Percentiles rank a stretch among this genome's conserved stretches.
These are phyloP conservation scores for Sinocyclocheilus anophthalmus DNA, from an alignment of 2,113 vertebrate species.

Conservation along the genomic window DNA sequence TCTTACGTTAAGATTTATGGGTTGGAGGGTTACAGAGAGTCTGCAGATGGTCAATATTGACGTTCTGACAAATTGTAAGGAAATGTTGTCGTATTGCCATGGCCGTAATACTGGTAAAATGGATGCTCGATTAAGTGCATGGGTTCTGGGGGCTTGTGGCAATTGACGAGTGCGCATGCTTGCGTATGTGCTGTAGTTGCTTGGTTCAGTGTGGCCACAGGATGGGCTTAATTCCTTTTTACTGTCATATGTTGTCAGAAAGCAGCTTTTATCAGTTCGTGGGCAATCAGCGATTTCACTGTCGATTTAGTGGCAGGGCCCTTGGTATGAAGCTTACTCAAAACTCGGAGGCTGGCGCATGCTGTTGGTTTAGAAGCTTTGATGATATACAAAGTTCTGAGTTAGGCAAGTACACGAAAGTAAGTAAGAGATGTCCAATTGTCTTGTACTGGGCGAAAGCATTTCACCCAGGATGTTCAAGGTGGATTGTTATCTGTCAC, in stretches of 20 bases:
- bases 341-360: background rate
- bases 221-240: too few species aligned
- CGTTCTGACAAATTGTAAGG: too few species aligned
- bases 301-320: too few species aligned
- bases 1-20: background rate
- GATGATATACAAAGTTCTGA: background rate
- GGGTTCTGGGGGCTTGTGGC: too few species aligned
- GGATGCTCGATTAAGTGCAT: background rate
- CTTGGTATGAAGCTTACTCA: background rate
- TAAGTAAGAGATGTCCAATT: constrained; percentile 2
- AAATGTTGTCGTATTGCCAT: constrained; percentile 28
- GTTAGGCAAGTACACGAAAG: background rate
- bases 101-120: constrained; percentile 3
- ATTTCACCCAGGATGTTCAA: too few species aligned
- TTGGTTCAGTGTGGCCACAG: too few species aligned
- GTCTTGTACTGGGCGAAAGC: background rate
- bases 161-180: too few species aligned
- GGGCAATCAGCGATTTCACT: background rate
- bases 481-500: too few species aligned
- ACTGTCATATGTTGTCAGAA: too few species aligned
- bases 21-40: constrained; percentile 6
- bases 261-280: too few species aligned
- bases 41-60: constrained; percentile 37
- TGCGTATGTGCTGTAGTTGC: too few species aligned
- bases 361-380: background rate